Base-by-base conservation (phyloP, 2,797 vertebrate species). In the Ispidina picta region DNA sequence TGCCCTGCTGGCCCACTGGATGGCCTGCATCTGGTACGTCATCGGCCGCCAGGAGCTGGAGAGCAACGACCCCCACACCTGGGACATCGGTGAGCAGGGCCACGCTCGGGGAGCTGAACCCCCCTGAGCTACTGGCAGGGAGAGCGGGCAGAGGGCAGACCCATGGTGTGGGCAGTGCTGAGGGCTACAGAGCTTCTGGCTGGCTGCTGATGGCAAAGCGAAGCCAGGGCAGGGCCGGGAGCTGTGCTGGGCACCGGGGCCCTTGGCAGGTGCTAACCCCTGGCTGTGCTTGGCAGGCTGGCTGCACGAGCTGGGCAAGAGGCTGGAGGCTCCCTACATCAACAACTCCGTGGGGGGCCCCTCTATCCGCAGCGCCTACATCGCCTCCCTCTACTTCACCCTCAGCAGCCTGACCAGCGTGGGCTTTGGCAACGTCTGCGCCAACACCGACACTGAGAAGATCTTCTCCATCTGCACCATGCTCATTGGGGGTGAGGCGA, bases 401-500 rank as follows among this genome's bases (percentile, higher is more conserved):
- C 98, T 99, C 82, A 99, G 99, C 97, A 99, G 99, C 96, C 98
- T 99, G 51, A 99, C 99, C 92, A 99, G 98, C 12, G 98, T 99
- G 26, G 98, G 98, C 41, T 98, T 99, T 7, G 99, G 99, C 77
- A 99, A 99, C 1, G 98, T 99, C 71, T 99, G 98, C 0, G 99
- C 99, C 97, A 99, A 99, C 96, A 99, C 99, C 0, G 98, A 99
- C 1, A 98, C 98, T 0, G 99, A 99, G 97, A 99, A 99, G 97
- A 98, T 99, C 97, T 99, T 99, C 97, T 99, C 99, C 94, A 98
- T 99, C 96, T 99, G 99, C 93, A 98, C 98, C n/a, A 99, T 99
- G 99, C 98, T 99, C 79, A 99, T 99, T 19, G 98, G 98, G 25
- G 98, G 98, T 98, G 96, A 97, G 98, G 96, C n/a, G 2, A 29